phyloP scores from a whole-genome alignment of 2,797 vertebrate genomes.

The Malurus splendens region DNA sequence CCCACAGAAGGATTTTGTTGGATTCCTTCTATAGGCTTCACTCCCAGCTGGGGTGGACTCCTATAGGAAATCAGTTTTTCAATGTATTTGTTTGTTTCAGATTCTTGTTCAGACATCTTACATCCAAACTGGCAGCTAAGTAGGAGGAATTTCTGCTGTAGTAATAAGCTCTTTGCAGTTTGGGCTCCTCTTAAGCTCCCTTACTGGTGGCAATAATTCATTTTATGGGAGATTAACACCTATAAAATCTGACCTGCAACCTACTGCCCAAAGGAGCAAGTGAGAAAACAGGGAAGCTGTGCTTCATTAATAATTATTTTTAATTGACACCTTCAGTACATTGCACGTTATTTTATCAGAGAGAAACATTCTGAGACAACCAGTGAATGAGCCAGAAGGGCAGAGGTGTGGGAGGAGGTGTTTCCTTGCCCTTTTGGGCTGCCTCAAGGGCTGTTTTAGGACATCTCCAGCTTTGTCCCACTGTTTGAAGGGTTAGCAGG shows the following conservation, averaged over 20 bases:
- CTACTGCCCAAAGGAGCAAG: background rate
- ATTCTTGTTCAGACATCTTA: background rate
- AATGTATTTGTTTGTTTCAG: background rate
- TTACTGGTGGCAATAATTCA: background rate
- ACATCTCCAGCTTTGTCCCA: background rate
- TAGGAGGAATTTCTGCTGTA: background rate
- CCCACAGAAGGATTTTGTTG: background rate
- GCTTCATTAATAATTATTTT: background rate
- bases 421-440: background rate
- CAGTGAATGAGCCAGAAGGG: background rate
- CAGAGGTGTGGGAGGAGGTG: background rate
- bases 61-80: background rate
- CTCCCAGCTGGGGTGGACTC: fast-evolving
- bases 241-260: background rate
- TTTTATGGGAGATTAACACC: background rate
- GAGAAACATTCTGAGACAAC: background rate
- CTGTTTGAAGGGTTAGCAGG: background rate
- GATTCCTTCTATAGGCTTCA: background rate
- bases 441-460: background rate
- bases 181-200: background rate
- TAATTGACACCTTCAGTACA: background rate
- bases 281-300: background rate
- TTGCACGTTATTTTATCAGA: background rate
- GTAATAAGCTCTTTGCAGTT: background rate
- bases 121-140: background rate